A percentile compares a stretch with the other conserved stretches of the same genome.
Conservation (phyloP, 2,113 vertebrate genomes). For the Baryphthengus martii region DNA sequence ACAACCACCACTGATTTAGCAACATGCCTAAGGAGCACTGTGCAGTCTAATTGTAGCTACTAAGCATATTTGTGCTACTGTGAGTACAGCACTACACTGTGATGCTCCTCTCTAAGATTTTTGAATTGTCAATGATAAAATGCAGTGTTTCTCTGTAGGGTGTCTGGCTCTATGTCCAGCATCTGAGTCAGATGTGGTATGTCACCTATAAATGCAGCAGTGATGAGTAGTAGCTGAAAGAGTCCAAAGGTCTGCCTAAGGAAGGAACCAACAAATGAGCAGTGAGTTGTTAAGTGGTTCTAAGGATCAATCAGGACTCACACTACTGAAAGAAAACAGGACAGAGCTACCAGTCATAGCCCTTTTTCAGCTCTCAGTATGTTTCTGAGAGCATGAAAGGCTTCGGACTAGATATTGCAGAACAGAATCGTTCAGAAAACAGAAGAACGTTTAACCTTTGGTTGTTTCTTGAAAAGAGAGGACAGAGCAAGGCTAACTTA, state of each 20-base stretch:
- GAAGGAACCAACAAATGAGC: neutral
- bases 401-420: neutral
- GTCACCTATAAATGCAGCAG: neutral
- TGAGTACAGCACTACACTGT: fast-evolving
- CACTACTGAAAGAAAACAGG: neutral
- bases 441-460: neutral
- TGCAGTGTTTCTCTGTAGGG: neutral
- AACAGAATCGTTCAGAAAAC: neutral
- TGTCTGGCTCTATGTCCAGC: neutral
- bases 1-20: neutral
- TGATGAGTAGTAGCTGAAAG: neutral
- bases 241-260: neutral
- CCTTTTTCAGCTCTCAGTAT: neutral
- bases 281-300: fast-evolving
- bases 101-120: neutral
- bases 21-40: fast-evolving
- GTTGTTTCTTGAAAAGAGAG: neutral
- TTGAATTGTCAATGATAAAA: neutral
- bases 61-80: neutral
- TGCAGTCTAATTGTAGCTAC: neutral
- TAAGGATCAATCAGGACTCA: neutral
- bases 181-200: neutral
- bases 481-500: neutral
- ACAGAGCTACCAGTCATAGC: neutral
- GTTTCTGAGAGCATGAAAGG: neutral